A percentile compares a stretch with the other conserved stretches of the same genome.
phyloP scores from a whole-genome alignment of 2,888 invertebrate species.

The Ganaspis brasiliensis region DNA sequence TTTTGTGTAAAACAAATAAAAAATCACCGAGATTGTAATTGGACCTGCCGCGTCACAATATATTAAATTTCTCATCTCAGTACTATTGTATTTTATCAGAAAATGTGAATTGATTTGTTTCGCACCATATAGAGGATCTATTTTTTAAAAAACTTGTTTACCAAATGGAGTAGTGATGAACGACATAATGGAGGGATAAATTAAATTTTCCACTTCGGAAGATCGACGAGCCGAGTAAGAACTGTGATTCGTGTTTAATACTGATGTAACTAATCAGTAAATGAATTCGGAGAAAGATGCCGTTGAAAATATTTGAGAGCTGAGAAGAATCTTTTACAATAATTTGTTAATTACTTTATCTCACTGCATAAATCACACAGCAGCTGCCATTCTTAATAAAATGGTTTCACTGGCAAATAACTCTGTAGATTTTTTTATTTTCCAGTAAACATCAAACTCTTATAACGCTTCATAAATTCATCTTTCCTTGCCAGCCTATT shows the following conservation, averaged over 20 bases:
- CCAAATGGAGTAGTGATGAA: slow-evolving; percentile 33
- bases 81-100: too few relatives aligned
- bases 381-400: neutral
- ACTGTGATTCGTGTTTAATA: slow-evolving; percentile 44
- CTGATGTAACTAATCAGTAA: slow-evolving; percentile 47
- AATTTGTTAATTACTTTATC: neutral
- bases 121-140: too few relatives aligned
- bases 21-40: too few relatives aligned
- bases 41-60: too few relatives aligned
- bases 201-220: slow-evolving; percentile 52
- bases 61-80: too few relatives aligned
- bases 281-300: neutral
- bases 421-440: slow-evolving; percentile 1
- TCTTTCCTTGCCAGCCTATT: neutral
- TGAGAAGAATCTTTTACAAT: neutral
- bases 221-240: slow-evolving; percentile 19
- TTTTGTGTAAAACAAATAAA: too few relatives aligned
- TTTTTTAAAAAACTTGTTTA: slow-evolving; percentile 39
- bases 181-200: slow-evolving; percentile 58
- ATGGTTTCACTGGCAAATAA: neutral
- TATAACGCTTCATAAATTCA: neutral
- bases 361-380: neutral
- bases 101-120: too few relatives aligned
- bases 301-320: neutral
- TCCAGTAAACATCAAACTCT: slow-evolving; percentile 1